Percentiles rank a stretch among this genome's conserved stretches.
phyloP scores from a whole-genome alignment of 2,888 invertebrate species.

The Epistrophe eligans region DNA sequence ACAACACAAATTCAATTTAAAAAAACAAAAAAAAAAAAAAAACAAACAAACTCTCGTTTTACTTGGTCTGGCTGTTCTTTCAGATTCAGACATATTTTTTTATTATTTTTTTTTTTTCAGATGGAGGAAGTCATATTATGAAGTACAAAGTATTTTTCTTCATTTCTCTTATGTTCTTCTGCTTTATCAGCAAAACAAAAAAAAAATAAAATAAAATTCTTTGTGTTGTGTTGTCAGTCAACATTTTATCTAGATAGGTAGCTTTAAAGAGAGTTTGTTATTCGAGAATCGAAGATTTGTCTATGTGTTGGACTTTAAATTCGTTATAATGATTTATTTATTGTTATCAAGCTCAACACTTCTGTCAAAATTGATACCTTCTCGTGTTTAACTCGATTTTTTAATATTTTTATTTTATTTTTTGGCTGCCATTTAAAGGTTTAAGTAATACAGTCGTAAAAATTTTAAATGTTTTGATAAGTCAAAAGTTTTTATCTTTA shows the following conservation, averaged over 20 bases:
- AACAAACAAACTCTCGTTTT: not conserved
- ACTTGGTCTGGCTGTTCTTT: not conserved
- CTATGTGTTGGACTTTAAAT: not conserved
- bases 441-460: too few species aligned
- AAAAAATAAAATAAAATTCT: not conserved
- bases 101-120: slow-evolving; percentile 26
- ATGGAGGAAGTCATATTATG: slow-evolving; percentile 13
- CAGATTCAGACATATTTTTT: slow-evolving; percentile 18
- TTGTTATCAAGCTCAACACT: too few species aligned
- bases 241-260: not conserved
- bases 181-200: not conserved
- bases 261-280: not conserved
- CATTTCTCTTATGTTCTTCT: slow-evolving; percentile 4
- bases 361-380: too few species aligned
- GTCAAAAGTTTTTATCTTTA: too few species aligned
- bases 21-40: not conserved
- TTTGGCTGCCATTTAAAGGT: too few species aligned
- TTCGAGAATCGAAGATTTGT: slow-evolving; percentile 8
- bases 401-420: too few species aligned
- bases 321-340: too few species aligned
- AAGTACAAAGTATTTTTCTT: slow-evolving; percentile 12
- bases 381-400: too few species aligned
- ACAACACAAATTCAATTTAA: not conserved
- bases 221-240: not conserved
- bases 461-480: too few species aligned